Evolutionary conservation across 1,140 invertebrate species (phyloP).

Genomic region (Thaumetopoea pityocampa): DNA sequence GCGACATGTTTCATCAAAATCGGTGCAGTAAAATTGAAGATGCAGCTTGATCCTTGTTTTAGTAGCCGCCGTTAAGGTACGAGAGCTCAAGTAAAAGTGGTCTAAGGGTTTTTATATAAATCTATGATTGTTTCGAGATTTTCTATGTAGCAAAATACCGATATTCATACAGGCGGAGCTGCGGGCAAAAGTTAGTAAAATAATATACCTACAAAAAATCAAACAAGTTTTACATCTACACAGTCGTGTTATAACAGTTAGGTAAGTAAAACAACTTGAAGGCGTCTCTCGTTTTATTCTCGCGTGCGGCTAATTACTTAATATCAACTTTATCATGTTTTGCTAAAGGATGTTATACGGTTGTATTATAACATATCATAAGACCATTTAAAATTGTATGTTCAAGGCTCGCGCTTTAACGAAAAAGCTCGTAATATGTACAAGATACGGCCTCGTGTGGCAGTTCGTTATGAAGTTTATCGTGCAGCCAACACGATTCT

Average conservation of each 20-base stretch:
- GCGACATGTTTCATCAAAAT: too few species aligned
- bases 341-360: slow-evolving; percentile 17
- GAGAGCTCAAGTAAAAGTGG: too few species aligned
- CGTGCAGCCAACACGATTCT: slow-evolving; percentile 60
- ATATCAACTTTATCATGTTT: slow-evolving; percentile 26
- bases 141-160: too few species aligned
- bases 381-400: slow-evolving; percentile 22
- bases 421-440: slow-evolving; percentile 74
- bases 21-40: too few species aligned
- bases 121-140: too few species aligned
- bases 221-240: slow-evolving; percentile 57
- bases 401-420: slow-evolving; percentile 47
- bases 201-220: slow-evolving; percentile 44
- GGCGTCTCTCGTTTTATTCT: slow-evolving; percentile 40
- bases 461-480: slow-evolving; percentile 77
- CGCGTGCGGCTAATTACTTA: slow-evolving; percentile 21
- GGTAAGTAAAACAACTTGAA: slow-evolving; percentile 61
- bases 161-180: too few species aligned
- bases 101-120: too few species aligned
- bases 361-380: slow-evolving; percentile 16
- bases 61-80: too few species aligned
- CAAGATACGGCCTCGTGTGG: slow-evolving; percentile 71
- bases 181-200: too few species aligned
- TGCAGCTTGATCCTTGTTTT: too few species aligned
- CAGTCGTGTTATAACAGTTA: slow-evolving; percentile 47